A percentile compares a stretch with the other conserved stretches of the same genome.
phyloP scores from a whole-genome alignment of 2,113 vertebrate genomes.

The Hippocampus zosterae region DNA sequence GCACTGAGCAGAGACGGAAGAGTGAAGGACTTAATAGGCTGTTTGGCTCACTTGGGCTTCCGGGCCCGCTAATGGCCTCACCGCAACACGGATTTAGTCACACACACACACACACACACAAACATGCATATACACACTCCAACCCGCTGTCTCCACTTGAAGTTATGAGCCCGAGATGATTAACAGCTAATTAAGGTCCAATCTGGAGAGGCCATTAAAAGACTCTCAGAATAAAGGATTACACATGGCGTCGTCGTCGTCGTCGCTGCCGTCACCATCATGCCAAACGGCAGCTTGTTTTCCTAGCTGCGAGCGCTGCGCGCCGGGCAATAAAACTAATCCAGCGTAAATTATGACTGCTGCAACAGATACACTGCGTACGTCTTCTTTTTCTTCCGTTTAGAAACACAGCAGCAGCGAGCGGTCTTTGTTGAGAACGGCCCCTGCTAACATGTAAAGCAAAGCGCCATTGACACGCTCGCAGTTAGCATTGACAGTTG shows the following conservation, averaged over 20 bases:
- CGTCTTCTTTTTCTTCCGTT: neutral
- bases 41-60: slow-evolving; percentile 69
- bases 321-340: slow-evolving; percentile 21
- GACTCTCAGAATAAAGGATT: slow-evolving; percentile 64
- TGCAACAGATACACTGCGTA: neutral
- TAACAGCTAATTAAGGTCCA: slow-evolving; percentile 79
- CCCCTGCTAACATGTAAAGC: neutral
- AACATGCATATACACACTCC: slow-evolving; percentile 46
- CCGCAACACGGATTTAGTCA: slow-evolving; percentile 29
- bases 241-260: neutral
- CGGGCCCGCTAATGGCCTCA: slow-evolving; percentile 70
- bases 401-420: neutral
- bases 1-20: slow-evolving; percentile 57
- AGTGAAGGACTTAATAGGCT: slow-evolving; percentile 70
- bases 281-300: slow-evolving; percentile 60
- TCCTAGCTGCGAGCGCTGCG: slow-evolving; percentile 40
- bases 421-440: neutral
- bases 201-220: slow-evolving; percentile 73
- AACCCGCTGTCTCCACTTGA: slow-evolving; percentile 61
- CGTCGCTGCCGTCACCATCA: slow-evolving; percentile 31
- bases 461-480: neutral
- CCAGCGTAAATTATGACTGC: neutral
- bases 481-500: neutral
- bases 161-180: slow-evolving; percentile 76
- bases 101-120: slow-evolving; percentile 20